These are phyloP conservation scores for Aegotheles bennettii DNA, from an alignment of 2,113 vertebrate species.

Conservation along the genomic window DNA sequence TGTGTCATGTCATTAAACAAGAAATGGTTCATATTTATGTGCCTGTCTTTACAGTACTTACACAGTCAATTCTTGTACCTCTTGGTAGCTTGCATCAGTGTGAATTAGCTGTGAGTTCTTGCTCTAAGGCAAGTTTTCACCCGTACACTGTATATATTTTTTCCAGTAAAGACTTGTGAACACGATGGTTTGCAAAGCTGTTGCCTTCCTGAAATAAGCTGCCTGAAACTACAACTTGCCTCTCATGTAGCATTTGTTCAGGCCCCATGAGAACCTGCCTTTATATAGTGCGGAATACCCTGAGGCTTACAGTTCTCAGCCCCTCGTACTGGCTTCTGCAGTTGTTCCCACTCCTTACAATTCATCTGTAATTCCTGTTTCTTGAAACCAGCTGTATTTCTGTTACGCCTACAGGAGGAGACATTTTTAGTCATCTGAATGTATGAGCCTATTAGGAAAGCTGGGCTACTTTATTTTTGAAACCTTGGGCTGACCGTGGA, in stretches of 20 bases:
- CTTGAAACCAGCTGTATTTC: not conserved
- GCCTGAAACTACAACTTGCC: not conserved
- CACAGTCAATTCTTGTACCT: not conserved
- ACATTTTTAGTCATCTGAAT: not conserved
- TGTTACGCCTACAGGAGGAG: not conserved
- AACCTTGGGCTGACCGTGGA: not conserved
- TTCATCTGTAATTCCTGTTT: not conserved
- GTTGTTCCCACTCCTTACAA: not conserved
- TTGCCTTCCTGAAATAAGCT: not conserved
- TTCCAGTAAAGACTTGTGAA: not conserved
- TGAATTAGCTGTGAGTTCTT: not conserved
- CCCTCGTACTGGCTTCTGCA: not conserved
- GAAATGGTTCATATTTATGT: not conserved
- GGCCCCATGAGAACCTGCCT: not conserved
- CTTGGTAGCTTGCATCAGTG: not conserved
- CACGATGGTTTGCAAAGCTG: not conserved
- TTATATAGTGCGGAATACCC: not conserved
- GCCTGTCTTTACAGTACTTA: not conserved
- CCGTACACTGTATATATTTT: not conserved
- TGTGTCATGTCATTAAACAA: not conserved
- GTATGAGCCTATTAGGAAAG: not conserved
- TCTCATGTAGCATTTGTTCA: not conserved
- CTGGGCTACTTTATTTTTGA: not conserved
- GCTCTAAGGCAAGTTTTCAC: not conserved
- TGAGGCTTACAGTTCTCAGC: not conserved